A percentile compares a stretch with the other conserved stretches of the same genome.
Evolutionary conservation across 37 sponge, comb jelly and placozoan genomes (phyloP).

Genomic region (Beroe forskalii): DNA sequence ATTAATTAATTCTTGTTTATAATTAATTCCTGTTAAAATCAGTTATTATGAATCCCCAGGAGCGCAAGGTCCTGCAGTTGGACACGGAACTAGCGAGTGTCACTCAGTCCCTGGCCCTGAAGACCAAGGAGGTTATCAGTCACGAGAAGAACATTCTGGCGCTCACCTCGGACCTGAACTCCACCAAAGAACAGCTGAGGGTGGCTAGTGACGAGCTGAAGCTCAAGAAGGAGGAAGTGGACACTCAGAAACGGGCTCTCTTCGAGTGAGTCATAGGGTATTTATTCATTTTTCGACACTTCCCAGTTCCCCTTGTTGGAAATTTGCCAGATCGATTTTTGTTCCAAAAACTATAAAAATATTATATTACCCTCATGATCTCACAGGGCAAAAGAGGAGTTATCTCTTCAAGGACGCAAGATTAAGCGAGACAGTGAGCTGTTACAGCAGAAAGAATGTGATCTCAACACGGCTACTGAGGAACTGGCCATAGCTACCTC

Average conservation of each 20-base stretch:
- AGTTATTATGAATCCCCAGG: too few relatives aligned
- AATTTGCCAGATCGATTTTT: too few relatives aligned
- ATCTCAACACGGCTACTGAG: conserved; percentile 53
- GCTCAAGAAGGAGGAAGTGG: conserved; percentile 22
- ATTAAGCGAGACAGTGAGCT: conserved; percentile 51
- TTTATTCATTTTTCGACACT: too few relatives aligned
- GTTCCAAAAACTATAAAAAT: too few relatives aligned
- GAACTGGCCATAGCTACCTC: conserved; percentile 44
- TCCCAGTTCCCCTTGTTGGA: too few relatives aligned
- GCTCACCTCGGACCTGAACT: conserved; percentile 18
- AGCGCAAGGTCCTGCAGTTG: conserved; percentile 43
- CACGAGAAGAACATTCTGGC: conserved; percentile 58
- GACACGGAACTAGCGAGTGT: conserved; percentile 42
- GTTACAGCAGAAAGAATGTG: conserved; percentile 48
- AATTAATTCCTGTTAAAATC: too few relatives aligned
- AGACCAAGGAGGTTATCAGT: conserved; percentile 52
- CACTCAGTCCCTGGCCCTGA: conserved; percentile 54
- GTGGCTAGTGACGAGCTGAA: conserved; percentile 36
- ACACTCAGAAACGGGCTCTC: conserved; percentile 1
- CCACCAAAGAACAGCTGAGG: not conserved
- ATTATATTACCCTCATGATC: too few relatives aligned
- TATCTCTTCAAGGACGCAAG: not conserved
- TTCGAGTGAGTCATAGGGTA: conserved; percentile 39
- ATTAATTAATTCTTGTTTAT: too few relatives aligned
- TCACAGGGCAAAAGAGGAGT: conserved; percentile 43